A percentile compares a stretch with the other conserved stretches of the same genome.
phyloP scores from a whole-genome alignment of 2,888 invertebrate species.

The Notodonta dromedarius region DNA sequence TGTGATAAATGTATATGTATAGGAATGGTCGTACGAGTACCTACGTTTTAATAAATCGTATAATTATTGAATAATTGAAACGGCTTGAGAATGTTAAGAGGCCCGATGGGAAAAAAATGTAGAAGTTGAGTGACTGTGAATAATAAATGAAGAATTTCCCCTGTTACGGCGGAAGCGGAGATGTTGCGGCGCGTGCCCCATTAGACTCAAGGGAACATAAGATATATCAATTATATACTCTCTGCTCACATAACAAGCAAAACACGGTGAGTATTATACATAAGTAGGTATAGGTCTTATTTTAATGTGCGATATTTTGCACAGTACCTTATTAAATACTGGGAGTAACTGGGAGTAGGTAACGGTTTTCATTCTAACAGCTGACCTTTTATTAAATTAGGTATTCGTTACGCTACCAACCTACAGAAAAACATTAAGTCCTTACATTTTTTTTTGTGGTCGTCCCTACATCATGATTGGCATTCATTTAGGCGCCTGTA shows the following conservation, averaged over 20 bases:
- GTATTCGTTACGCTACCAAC: too few species aligned
- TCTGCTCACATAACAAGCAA: slow-evolving; percentile 16
- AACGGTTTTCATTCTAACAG: too few species aligned
- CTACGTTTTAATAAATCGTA: slow-evolving; percentile 55
- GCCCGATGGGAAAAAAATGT: slow-evolving; percentile 64
- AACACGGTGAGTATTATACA: slow-evolving; percentile 4
- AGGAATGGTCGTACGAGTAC: slow-evolving; percentile 54
- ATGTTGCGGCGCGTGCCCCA: slow-evolving; percentile 48
- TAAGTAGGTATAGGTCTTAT: too few species aligned
- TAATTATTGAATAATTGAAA: slow-evolving; percentile 67
- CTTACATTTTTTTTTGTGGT: too few species aligned
- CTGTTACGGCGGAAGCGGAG: slow-evolving; percentile 50
- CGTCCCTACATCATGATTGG: too few species aligned
- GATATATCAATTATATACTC: slow-evolving; percentile 58
- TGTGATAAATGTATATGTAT: slow-evolving; percentile 47
- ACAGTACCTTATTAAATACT: too few species aligned
- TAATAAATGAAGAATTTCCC: slow-evolving; percentile 73
- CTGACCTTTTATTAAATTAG: too few species aligned
- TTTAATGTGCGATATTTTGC: too few species aligned
- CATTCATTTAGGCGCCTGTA: too few species aligned
- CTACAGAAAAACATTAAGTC: too few species aligned
- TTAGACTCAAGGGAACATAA: slow-evolving; percentile 54
- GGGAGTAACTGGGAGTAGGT: too few species aligned
- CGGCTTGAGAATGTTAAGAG: slow-evolving; percentile 50
- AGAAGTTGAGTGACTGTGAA: slow-evolving; percentile 71